Percentiles rank a stretch among this genome's conserved stretches.
These are phyloP conservation scores for Pseudochaenichthys georgianus DNA, from an alignment of 2,797 vertebrate species.

Conservation along the genomic window DNA sequence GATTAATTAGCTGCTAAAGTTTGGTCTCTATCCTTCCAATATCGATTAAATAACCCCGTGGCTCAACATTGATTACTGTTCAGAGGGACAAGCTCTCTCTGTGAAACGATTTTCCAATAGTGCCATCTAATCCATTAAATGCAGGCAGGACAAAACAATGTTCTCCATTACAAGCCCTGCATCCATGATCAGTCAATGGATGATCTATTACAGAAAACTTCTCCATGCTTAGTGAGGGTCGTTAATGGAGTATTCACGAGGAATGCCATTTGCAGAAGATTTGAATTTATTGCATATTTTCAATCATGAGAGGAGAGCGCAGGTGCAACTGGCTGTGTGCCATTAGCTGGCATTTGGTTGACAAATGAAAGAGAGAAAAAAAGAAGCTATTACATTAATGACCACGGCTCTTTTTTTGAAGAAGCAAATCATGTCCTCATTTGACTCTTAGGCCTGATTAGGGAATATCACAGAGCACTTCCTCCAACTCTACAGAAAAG, in stretches of 20 bases:
- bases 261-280: slow-evolving; percentile 56
- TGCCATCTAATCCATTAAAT: slow-evolving; percentile 72
- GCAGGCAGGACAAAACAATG: slow-evolving; percentile 66
- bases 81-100: slow-evolving; percentile 49
- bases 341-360: slow-evolving; percentile 25
- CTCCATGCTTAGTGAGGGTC: slow-evolving; percentile 48
- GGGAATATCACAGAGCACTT: slow-evolving; percentile 14
- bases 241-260: slow-evolving; percentile 57
- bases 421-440: slow-evolving; percentile 23
- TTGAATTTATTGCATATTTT: slow-evolving; percentile 62
- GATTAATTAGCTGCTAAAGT: slow-evolving; percentile 57
- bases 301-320: slow-evolving; percentile 32
- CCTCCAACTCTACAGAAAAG: neutral
- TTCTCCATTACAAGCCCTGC: slow-evolving; percentile 58
- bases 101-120: slow-evolving; percentile 65
- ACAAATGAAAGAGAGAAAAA: slow-evolving; percentile 37
- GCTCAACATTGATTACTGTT: slow-evolving; percentile 70
- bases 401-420: slow-evolving; percentile 21
- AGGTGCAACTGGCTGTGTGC: slow-evolving; percentile 39
- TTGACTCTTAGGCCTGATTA: slow-evolving; percentile 18
- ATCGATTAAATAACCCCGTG: slow-evolving; percentile 66
- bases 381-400: slow-evolving; percentile 41
- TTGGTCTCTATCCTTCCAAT: slow-evolving; percentile 53
- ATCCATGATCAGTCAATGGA: slow-evolving; percentile 63
- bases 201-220: slow-evolving; percentile 56